A percentile compares a stretch with the other conserved stretches of the same genome.
Conservation (phyloP, 2,797 vertebrate genomes). For the Astyanax mexicanus region DNA sequence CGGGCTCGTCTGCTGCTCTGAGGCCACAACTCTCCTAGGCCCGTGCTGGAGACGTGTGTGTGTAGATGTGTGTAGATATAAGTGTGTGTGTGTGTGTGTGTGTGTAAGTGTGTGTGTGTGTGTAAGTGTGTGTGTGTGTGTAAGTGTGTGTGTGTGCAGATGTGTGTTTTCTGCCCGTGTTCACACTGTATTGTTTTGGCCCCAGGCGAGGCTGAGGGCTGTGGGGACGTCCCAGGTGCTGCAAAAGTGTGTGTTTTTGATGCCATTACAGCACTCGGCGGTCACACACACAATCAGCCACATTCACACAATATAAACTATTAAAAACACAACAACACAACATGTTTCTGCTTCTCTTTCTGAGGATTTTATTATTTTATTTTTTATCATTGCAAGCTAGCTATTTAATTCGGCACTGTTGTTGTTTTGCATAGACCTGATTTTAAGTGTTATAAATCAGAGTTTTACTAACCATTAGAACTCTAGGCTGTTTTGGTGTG, state of each 20-base stretch:
- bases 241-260: slow-evolving; percentile 59
- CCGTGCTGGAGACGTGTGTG: slow-evolving; percentile 12
- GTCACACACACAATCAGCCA: slow-evolving; percentile 41
- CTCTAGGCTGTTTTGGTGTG: too few relatives aligned
- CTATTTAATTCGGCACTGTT: neutral
- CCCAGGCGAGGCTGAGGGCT: slow-evolving; percentile 64
- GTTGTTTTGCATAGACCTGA: neutral
- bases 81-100: too few relatives aligned
- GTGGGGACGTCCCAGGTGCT: slow-evolving; percentile 54
- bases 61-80: slow-evolving; percentile 37
- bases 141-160: slow-evolving; percentile 36
- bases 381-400: too few relatives aligned
- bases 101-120: slow-evolving; percentile 39
- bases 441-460: neutral
- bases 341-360: too few relatives aligned
- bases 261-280: slow-evolving; percentile 55
- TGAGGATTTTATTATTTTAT: too few relatives aligned
- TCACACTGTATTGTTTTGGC: slow-evolving; percentile 61
- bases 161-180: slow-evolving; percentile 34
- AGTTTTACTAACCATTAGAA: too few relatives aligned
- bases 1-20: slow-evolving; percentile 13
- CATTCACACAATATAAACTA: slow-evolving; percentile 30
- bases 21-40: slow-evolving; percentile 39
- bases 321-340: neutral
- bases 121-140: slow-evolving; percentile 39